Conservation (phyloP, 2,797 vertebrate genomes). For the Neopelma chrysocephalum region DNA sequence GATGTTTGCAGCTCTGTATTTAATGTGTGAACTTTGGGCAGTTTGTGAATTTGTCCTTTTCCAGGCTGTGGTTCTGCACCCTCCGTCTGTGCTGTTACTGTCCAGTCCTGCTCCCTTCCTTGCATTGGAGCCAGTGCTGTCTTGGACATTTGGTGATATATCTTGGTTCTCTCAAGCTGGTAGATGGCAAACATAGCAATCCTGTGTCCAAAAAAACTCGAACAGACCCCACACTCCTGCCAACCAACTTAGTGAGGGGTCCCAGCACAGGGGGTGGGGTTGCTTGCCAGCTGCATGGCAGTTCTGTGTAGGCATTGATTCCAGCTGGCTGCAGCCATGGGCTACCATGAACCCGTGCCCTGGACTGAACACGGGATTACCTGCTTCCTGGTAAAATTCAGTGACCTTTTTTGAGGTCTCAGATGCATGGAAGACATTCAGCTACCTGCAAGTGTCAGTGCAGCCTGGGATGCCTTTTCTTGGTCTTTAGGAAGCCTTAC, state of each 20-base stretch:
- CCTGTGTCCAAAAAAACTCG: not conserved
- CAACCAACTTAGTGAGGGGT: accelerated
- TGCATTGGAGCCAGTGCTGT: not conserved
- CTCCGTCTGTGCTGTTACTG: not conserved
- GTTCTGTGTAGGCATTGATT: not conserved
- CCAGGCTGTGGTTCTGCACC: not conserved
- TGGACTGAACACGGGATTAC: not conserved
- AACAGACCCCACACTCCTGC: not conserved
- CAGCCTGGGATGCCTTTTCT: not conserved
- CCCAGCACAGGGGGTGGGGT: not conserved
- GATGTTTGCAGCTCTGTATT: not conserved
- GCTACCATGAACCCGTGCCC: not conserved
- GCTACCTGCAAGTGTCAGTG: not conserved
- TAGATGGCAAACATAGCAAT: not conserved
- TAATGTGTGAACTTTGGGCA: not conserved
- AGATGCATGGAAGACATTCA: not conserved
- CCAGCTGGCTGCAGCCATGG: not conserved
- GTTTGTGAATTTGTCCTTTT: not conserved
- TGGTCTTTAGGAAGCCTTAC: not conserved
- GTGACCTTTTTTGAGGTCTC: not conserved
- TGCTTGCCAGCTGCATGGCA: not conserved
- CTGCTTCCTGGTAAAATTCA: not conserved
- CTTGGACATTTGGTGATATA: not conserved
- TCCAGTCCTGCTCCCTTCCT: not conserved
- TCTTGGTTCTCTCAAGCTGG: not conserved